Conservation (phyloP, 2,797 vertebrate genomes). For the Myotis myotis region DNA sequence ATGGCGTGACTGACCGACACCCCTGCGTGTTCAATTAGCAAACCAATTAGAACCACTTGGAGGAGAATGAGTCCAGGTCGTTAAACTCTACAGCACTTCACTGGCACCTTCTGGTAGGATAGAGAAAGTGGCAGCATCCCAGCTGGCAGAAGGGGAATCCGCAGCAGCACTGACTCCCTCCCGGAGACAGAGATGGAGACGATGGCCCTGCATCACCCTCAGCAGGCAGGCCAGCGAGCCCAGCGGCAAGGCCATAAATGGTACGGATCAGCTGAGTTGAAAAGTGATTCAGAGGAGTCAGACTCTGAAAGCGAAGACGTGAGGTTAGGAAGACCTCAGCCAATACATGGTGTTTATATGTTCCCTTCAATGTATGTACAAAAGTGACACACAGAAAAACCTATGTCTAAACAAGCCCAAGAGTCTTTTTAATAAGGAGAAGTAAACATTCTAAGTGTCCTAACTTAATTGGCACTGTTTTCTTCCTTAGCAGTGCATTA, state of each 20-base stretch:
- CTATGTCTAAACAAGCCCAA: not conserved
- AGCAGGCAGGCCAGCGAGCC: not conserved
- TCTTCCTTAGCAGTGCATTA: not conserved
- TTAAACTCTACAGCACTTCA: not conserved
- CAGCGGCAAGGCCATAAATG: rapidly evolving
- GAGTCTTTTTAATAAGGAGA: not conserved
- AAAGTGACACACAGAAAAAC: not conserved
- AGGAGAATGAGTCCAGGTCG: not conserved
- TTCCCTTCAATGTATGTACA: not conserved
- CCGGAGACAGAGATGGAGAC: not conserved
- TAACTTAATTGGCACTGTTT: not conserved
- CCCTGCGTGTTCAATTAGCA: not conserved
- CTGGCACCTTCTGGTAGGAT: not conserved
- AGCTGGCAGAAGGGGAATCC: not conserved
- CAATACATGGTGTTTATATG: not conserved
- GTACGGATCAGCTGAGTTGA: no score
- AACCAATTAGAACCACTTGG: not conserved
- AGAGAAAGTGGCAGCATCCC: not conserved
- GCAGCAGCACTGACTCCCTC: not conserved
- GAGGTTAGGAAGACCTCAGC: not conserved
- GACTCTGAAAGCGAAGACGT: not conserved
- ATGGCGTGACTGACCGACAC: not conserved
- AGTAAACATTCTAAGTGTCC: not conserved
- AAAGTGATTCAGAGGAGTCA: not conserved
- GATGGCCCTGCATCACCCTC: rapidly evolving